These are phyloP conservation scores for Pan troglodytes DNA, from an alignment of 2,113 vertebrate species.

Conservation along the genomic window NHGRI_mPanTro3-v2.1_pri NC_072418.2:32927501-32928000, in stretches of 20 bases:
- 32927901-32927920: neutral
- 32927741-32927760: neutral
- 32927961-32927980: neutral
- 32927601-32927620: no score
- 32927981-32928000: neutral
- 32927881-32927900: neutral
- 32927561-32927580: no score
- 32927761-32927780: fast-evolving
- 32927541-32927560: no score
- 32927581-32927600: no score
- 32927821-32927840: neutral
- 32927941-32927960: neutral
- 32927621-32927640: no score
- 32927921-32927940: neutral
- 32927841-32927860: neutral
- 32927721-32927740: neutral
- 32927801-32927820: neutral
- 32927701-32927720: no score
- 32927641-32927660: no score
- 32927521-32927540: no score
- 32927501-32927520: no score
- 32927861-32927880: neutral
- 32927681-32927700: no score
- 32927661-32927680: no score
- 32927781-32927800: neutral